Conservation (phyloP, 2,113 vertebrate species). For the Chaetura pelagica region DNA sequence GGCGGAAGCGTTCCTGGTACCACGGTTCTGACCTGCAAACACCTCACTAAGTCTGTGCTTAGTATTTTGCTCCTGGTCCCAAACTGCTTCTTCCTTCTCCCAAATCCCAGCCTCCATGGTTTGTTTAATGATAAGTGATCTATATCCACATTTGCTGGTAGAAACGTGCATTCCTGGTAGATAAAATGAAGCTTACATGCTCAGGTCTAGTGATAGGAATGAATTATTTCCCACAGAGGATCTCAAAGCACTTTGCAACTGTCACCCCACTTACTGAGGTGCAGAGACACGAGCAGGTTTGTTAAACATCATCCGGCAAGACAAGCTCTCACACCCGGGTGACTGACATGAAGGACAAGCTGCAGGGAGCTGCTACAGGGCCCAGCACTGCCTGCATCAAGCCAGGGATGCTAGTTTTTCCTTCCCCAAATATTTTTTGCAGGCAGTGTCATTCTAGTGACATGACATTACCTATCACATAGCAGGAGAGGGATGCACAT, state of each 20-base stretch:
- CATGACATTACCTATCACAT: neutral
- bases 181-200: neutral
- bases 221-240: neutral
- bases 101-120: accelerated
- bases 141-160: neutral
- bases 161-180: accelerated
- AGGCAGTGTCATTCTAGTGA: neutral
- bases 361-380: neutral
- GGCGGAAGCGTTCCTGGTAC: neutral
- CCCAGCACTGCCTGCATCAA: neutral
- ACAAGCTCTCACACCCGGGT: accelerated
- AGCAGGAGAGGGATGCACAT: neutral
- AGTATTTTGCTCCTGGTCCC: neutral
- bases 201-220: neutral
- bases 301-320: neutral
- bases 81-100: neutral
- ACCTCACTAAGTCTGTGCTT: neutral
- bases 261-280: neutral
- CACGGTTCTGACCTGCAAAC: neutral
- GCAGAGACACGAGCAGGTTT: neutral
- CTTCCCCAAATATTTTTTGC: neutral
- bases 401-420: accelerated
- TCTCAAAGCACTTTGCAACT: neutral
- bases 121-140: neutral
- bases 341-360: neutral